Evolutionary conservation across 2,113 vertebrate species (phyloP).

Genomic region (Dicerorhinus sumatrensis): DNA sequence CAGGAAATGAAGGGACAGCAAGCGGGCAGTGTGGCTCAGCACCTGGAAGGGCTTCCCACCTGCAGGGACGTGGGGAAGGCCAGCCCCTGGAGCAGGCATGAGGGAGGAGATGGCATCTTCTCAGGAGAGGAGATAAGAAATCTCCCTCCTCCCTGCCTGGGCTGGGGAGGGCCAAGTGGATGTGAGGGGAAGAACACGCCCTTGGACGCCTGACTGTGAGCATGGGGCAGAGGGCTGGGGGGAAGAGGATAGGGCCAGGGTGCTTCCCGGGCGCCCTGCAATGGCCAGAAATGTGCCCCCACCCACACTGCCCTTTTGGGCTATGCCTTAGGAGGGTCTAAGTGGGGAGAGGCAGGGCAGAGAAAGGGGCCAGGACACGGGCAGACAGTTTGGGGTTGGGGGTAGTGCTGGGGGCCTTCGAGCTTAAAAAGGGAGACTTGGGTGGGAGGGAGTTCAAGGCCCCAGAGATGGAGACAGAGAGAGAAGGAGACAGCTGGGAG

Average conservation of each 20-base stretch:
- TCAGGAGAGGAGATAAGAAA: not conserved
- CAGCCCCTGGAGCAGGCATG: not conserved
- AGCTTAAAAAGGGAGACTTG: not conserved
- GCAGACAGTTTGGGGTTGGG: not conserved
- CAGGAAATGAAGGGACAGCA: not conserved
- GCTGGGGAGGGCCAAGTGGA: not conserved
- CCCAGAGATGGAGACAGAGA: not conserved
- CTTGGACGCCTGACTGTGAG: not conserved
- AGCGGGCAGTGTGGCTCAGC: not conserved
- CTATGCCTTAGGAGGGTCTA: not conserved
- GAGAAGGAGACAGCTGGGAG: not conserved
- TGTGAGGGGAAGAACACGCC: not conserved
- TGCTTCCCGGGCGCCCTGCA: not conserved
- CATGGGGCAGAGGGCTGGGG: not conserved
- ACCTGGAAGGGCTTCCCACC: not conserved
- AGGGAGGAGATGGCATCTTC: not conserved
- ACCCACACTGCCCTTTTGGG: too few relatives aligned
- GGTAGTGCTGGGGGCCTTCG: not conserved
- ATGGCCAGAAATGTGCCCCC: not conserved
- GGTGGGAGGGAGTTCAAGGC: not conserved
- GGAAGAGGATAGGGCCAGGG: not conserved
- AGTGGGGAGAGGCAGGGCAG: not conserved
- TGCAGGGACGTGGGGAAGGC: not conserved
- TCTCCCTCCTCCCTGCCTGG: not conserved
- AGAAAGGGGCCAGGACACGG: not conserved